A percentile compares a stretch with the other conserved stretches of the same genome.
Conservation (phyloP, 2,888 invertebrate species). For the Leptura quadrifasciata region DNA sequence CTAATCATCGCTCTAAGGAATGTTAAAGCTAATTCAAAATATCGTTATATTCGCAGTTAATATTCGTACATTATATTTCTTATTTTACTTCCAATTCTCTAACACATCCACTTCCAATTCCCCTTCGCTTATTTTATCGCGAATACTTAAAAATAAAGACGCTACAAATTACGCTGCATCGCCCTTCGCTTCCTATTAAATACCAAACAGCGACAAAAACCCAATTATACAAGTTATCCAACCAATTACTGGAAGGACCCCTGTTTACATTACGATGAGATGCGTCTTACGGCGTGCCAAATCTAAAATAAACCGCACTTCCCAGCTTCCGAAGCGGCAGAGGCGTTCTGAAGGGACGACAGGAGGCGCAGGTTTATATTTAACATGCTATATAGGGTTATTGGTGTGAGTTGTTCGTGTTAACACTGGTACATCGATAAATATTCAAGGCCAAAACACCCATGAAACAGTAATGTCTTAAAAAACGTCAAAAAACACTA, state of each 20-base stretch:
- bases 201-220: conserved; percentile 61
- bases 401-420: too few species aligned
- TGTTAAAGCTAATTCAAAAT: too few species aligned
- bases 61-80: too few species aligned
- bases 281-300: conserved; percentile 55
- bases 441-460: too few species aligned
- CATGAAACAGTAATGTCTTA: too few species aligned
- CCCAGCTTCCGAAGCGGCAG: conserved; percentile 38
- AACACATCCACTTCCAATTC: conserved; percentile 2
- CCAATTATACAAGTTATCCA: conserved; percentile 66
- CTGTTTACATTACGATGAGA: conserved; percentile 61
- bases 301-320: conserved; percentile 60
- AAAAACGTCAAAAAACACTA: too few species aligned
- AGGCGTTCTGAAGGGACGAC: conserved; percentile 15
- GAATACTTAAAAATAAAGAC: conserved; percentile 23
- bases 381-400: not conserved
- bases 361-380: not conserved
- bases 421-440: too few species aligned
- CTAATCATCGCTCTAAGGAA: too few species aligned
- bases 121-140: not conserved
- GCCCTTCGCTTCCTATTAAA: conserved; percentile 48
- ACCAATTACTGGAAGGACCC: conserved; percentile 63
- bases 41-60: too few species aligned
- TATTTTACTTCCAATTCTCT: not conserved
- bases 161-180: conserved; percentile 21